Evolutionary conservation across 2,888 invertebrate species (phyloP).

Genomic region (Phaedon cochleariae): DNA sequence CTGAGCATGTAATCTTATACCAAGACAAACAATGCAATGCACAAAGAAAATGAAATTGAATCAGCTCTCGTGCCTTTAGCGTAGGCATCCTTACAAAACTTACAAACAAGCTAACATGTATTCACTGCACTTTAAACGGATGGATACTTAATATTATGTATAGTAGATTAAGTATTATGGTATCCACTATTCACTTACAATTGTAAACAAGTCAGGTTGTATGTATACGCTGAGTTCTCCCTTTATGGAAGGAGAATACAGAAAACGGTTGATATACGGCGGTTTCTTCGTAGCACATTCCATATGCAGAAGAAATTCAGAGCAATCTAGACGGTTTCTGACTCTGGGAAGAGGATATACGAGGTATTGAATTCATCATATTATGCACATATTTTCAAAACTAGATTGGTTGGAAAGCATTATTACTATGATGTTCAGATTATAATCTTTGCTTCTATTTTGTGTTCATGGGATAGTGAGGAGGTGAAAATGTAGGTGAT

Average conservation of each 20-base stretch:
- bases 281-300: not conserved
- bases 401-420: no score
- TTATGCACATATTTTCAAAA: no score
- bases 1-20: conserved; percentile 37
- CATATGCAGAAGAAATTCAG: not conserved
- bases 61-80: conserved; percentile 34
- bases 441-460: no score
- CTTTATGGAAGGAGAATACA: conserved; percentile 3
- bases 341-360: not conserved
- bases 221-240: conserved; percentile 11
- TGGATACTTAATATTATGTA: conserved; percentile 52
- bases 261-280: conserved; percentile 8
- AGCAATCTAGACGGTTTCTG: not conserved
- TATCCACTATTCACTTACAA: conserved; percentile 20
- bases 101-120: conserved; percentile 53
- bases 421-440: no score
- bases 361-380: no score
- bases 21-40: conserved; percentile 31
- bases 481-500: no score
- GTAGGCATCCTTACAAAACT: conserved; percentile 47
- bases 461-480: no score
- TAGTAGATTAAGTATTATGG: conserved; percentile 47
- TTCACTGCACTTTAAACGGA: conserved; percentile 51
- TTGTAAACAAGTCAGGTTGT: conserved; percentile 18
- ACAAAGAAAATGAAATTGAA: conserved; percentile 35